Percentiles rank a stretch among this genome's conserved stretches.
phyloP scores from a whole-genome alignment of 2,797 vertebrate species.

The Carapus acus region DNA sequence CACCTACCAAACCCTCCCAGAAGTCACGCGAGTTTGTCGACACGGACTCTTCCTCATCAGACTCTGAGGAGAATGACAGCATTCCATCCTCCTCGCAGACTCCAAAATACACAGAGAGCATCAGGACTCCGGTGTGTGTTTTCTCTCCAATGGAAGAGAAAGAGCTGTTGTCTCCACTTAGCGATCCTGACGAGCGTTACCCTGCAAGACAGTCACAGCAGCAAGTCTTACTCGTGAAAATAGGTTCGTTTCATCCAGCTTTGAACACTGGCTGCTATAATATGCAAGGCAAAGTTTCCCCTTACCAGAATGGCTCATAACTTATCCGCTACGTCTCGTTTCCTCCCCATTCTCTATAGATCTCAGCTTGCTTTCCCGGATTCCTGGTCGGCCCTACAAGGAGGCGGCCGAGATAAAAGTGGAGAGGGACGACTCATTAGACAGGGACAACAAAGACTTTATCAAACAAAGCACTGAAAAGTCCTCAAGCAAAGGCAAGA shows the following conservation, averaged over 20 bases:
- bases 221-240: constrained; percentile 87
- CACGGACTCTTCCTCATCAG: constrained; percentile 95
- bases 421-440: constrained; percentile 81
- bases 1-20: constrained; percentile 82
- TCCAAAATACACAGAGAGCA: constrained; percentile 92
- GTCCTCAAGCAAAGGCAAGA: constrained; percentile 84
- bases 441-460: constrained; percentile 81
- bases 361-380: constrained; percentile 87
- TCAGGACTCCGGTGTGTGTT: constrained; percentile 82
- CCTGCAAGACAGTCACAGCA: constrained; percentile 72
- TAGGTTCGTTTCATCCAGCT: constrained; percentile 58
- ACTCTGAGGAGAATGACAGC: constrained; percentile 96
- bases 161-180: constrained; percentile 92
- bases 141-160: constrained; percentile 97
- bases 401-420: constrained; percentile 81
- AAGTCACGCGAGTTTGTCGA: constrained; percentile 95
- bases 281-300: constrained; percentile 8
- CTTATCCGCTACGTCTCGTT: constrained; percentile 12
- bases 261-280: too few species aligned
- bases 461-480: constrained; percentile 87
- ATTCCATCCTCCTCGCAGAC: constrained; percentile 95
- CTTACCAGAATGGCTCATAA: constrained; percentile 21
- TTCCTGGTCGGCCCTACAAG: constrained; percentile 91
- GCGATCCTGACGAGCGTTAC: constrained; percentile 90
- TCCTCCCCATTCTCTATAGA: constrained; percentile 61